Conservation (phyloP, 2,888 invertebrate species). For the Anoncus sp. region DNA sequence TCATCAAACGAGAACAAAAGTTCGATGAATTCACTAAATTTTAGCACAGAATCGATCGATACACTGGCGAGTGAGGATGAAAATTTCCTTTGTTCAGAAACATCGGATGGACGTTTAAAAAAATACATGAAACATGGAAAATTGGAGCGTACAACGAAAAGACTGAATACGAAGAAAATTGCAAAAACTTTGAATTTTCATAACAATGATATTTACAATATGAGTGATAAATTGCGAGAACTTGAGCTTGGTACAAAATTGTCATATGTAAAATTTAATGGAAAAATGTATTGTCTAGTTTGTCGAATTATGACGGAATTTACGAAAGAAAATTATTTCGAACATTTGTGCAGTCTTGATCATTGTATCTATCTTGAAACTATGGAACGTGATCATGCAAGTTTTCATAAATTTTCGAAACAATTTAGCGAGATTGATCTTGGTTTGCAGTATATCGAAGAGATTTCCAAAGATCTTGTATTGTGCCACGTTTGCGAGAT, state of each 20-base stretch:
- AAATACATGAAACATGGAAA: not conserved
- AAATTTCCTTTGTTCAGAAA: not conserved
- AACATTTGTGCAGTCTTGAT: constrained; percentile 67
- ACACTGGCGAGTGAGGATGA: not conserved
- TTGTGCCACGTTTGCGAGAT: constrained; percentile 57
- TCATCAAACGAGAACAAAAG: no score
- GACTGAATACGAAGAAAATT: not conserved
- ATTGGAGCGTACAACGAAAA: no score
- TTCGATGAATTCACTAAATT: not conserved
- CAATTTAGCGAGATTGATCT: constrained; percentile 68
- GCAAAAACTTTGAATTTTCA: not conserved
- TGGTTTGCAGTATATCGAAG: constrained; percentile 64
- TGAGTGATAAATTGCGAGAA: constrained; percentile 18
- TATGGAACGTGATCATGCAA: constrained; percentile 57
- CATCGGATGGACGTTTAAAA: not conserved
- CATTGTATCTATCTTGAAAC: constrained; percentile 65
- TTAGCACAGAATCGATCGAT: not conserved
- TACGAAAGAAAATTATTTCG: constrained; percentile 64
- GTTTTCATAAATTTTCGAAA: constrained; percentile 58
- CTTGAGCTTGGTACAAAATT: constrained; percentile 27
- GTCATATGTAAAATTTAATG: not conserved
- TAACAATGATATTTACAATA: constrained; percentile 32
- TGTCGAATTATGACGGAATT: constrained; percentile 63
- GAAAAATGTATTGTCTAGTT: constrained; percentile 65
- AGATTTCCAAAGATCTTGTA: constrained; percentile 57